These are phyloP conservation scores for Euphydryas editha DNA, from an alignment of 2,888 invertebrate genomes.

Conservation along the genomic window DNA sequence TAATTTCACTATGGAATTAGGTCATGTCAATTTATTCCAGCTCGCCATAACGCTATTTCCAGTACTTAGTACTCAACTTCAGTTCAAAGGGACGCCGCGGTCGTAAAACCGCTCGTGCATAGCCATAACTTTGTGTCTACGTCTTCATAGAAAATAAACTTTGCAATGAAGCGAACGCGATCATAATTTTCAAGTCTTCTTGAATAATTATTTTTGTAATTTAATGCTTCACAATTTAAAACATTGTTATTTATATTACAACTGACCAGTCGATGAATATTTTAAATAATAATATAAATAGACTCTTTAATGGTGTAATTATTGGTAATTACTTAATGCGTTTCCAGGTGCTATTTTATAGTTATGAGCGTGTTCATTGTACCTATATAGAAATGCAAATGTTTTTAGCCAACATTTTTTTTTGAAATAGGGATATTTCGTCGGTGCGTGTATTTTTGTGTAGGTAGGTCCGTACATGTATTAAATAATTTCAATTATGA, in stretches of 20 bases:
- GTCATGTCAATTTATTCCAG: constrained; percentile 13
- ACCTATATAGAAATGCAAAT: too few species aligned
- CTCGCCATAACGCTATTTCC: constrained; percentile 27
- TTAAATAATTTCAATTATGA: too few species aligned
- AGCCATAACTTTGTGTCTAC: constrained; percentile 57
- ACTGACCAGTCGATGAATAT: background rate
- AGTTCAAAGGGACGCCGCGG: constrained; percentile 63
- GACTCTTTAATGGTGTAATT: background rate
- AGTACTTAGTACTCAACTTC: constrained; percentile 40
- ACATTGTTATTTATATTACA: constrained; percentile 20
- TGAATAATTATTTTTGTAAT: constrained; percentile 39
- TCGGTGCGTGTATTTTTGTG: too few species aligned
- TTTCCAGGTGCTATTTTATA: background rate
- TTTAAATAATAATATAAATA: background rate
- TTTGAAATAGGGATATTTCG: too few species aligned
- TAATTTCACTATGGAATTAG: background rate
- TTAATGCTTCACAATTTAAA: constrained; percentile 7
- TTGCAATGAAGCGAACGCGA: constrained; percentile 41
- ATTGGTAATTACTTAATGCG: background rate
- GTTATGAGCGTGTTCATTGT: too few species aligned
- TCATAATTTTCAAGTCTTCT: constrained; percentile 44
- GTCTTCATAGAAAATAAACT: constrained; percentile 62
- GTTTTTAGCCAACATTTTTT: too few species aligned
- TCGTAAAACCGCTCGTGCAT: constrained; percentile 60
- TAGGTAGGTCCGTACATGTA: too few species aligned